Evolutionary conservation across 2,888 invertebrate genomes (phyloP).

Genomic region (Andrena bicolor): DNA sequence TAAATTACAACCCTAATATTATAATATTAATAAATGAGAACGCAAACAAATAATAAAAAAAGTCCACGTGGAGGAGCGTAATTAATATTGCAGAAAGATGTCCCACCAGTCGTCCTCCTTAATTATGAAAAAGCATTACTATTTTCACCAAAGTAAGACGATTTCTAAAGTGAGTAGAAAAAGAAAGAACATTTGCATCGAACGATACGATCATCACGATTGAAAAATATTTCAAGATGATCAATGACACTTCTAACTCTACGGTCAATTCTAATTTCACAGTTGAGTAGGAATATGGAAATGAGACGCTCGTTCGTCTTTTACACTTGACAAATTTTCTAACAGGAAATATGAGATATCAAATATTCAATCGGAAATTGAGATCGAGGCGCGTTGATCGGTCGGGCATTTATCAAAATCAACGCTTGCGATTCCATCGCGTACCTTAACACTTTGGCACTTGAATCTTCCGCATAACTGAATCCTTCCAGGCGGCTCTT

Average conservation of each 20-base stretch:
- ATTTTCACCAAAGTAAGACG: background rate
- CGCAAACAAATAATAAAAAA: too few relatives aligned
- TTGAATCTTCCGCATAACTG: constrained; percentile 16
- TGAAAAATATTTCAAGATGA: constrained; percentile 7
- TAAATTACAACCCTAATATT: too few relatives aligned
- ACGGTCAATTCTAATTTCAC: constrained; percentile 8
- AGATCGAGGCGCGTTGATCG: background rate
- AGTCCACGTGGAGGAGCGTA: too few relatives aligned
- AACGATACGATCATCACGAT: background rate
- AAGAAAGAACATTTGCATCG: constrained; percentile 8
- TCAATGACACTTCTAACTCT: constrained; percentile 10
- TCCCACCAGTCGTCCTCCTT: background rate
- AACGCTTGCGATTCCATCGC: constrained; percentile 3
- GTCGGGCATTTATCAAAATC: constrained; percentile 11
- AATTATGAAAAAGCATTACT: background rate
- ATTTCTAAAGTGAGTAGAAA: background rate
- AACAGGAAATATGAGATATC: constrained; percentile 1
- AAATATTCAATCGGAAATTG: constrained; percentile 23
- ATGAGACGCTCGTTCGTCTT: constrained; percentile 1
- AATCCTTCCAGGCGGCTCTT: background rate
- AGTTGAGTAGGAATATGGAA: constrained; percentile 22
- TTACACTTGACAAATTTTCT: constrained; percentile 18
- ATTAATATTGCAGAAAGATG: background rate
- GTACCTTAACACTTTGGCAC: constrained; percentile 3
- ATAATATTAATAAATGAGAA: too few relatives aligned